These are phyloP conservation scores for Erythrocercus mccallii DNA, from an alignment of 2,113 vertebrate species.

Conservation along the genomic window DNA sequence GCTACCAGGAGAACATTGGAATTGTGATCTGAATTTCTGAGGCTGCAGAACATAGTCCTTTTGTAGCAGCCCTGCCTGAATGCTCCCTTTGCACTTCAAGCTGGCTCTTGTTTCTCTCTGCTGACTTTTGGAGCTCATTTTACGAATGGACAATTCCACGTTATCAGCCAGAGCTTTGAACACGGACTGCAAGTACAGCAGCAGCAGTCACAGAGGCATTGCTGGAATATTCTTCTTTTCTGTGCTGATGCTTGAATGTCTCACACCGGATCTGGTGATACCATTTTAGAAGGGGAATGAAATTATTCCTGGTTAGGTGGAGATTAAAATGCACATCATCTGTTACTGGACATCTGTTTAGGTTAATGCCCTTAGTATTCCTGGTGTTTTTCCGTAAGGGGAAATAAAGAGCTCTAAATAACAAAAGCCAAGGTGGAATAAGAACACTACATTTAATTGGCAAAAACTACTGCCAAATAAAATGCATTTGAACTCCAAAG, in stretches of 20 bases:
- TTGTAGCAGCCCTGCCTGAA: not conserved
- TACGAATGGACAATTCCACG: not conserved
- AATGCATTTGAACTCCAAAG: not conserved
- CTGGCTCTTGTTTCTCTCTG: not conserved
- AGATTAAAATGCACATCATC: conserved; percentile 36
- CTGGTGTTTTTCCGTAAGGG: not conserved
- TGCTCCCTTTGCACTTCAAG: not conserved
- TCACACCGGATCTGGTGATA: conserved; percentile 1
- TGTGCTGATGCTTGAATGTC: not conserved
- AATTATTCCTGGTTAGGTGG: conserved; percentile 6
- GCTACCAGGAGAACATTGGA: not conserved
- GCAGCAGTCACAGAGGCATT: not conserved
- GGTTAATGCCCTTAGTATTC: conserved; percentile 4
- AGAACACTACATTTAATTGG: not conserved
- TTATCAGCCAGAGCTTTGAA: not conserved
- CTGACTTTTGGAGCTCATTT: not conserved
- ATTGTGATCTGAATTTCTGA: not conserved
- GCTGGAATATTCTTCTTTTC: conserved; percentile 18
- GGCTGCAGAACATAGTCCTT: not conserved
- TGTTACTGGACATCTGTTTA: conserved; percentile 44
- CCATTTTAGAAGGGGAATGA: conserved; percentile 2
- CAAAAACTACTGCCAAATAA: not conserved
- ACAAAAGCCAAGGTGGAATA: not conserved
- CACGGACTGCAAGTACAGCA: not conserved
- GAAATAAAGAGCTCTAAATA: conserved; percentile 22